Percentiles rank a stretch among this genome's conserved stretches.
Conservation (phyloP, 1,140 invertebrate species). For the Brachionus angularis region DNA sequence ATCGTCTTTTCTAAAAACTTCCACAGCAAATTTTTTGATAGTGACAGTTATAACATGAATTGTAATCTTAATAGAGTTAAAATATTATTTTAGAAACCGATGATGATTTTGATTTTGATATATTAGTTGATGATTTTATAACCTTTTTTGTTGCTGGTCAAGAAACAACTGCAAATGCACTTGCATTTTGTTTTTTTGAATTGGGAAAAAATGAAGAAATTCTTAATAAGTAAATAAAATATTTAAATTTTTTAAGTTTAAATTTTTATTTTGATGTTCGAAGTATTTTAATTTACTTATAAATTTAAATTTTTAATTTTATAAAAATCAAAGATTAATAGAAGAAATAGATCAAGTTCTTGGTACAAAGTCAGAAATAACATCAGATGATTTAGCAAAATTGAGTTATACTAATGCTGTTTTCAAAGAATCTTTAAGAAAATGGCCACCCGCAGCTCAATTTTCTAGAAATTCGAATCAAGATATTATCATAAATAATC, state of each 20-base stretch:
- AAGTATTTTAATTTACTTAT: too few relatives aligned
- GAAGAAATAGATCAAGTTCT: constrained; percentile 7
- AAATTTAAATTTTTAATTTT: background rate
- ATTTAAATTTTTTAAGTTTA: background rate
- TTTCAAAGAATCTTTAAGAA: constrained; percentile 24
- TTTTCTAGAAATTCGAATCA: background rate
- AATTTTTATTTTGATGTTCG: too few relatives aligned
- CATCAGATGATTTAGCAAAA: background rate
- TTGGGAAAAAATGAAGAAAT: constrained; percentile 3
- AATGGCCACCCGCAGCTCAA: background rate
- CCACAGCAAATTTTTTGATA: too few relatives aligned
- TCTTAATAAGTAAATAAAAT: constrained; percentile 6
- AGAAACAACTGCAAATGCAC: constrained; percentile 26
- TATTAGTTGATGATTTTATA: constrained; percentile 33
- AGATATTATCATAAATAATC: background rate
- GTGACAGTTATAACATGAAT: too few relatives aligned
- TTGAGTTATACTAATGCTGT: constrained; percentile 8
- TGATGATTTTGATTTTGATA: constrained; percentile 8
- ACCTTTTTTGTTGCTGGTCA: constrained; percentile 37
- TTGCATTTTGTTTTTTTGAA: background rate
- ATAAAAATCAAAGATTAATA: background rate
- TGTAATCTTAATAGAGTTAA: too few relatives aligned
- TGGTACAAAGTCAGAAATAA: background rate
- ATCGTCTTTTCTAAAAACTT: too few relatives aligned
- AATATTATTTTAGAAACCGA: background rate